Conservation (phyloP, 2,797 vertebrate species). For the Fistularia commersonii region DNA sequence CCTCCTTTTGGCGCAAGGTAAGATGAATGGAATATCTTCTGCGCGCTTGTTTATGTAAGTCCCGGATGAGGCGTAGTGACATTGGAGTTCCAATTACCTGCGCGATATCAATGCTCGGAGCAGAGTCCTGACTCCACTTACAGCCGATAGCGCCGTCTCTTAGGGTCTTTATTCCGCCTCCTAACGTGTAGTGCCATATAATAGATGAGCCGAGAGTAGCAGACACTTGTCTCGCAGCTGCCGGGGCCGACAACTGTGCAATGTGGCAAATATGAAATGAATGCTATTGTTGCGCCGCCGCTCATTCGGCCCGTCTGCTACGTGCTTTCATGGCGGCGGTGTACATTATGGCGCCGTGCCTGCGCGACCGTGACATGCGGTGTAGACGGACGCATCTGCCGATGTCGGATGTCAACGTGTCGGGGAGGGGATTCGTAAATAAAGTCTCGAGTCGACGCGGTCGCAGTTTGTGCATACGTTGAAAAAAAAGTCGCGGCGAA, state of each 20-base stretch:
- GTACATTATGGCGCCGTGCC: conserved; percentile 4
- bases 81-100: conserved; percentile 68
- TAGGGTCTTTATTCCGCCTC: conserved; percentile 46
- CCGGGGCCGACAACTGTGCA: conserved; percentile 28
- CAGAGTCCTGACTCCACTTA: conserved; percentile 62
- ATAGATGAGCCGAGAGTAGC: conserved; percentile 46
- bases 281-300: conserved; percentile 15
- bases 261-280: conserved; percentile 31
- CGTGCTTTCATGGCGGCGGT: background rate
- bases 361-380: conserved; percentile 7
- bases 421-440: too few relatives aligned
- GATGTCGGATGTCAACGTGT: too few relatives aligned
- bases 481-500: too few relatives aligned
- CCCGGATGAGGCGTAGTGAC: conserved; percentile 59
- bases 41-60: conserved; percentile 65
- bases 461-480: too few relatives aligned
- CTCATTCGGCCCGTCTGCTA: conserved; percentile 10
- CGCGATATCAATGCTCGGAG: conserved; percentile 66
- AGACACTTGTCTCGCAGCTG: conserved; percentile 35
- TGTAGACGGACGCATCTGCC: too few relatives aligned
- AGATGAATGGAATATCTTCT: conserved; percentile 68
- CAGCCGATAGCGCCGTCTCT: conserved; percentile 54
- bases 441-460: too few relatives aligned
- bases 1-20: conserved; percentile 64
- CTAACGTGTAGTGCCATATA: conserved; percentile 47